phyloP scores from a whole-genome alignment of 2,797 vertebrate species.

The Sebastes oblongus region DNA sequence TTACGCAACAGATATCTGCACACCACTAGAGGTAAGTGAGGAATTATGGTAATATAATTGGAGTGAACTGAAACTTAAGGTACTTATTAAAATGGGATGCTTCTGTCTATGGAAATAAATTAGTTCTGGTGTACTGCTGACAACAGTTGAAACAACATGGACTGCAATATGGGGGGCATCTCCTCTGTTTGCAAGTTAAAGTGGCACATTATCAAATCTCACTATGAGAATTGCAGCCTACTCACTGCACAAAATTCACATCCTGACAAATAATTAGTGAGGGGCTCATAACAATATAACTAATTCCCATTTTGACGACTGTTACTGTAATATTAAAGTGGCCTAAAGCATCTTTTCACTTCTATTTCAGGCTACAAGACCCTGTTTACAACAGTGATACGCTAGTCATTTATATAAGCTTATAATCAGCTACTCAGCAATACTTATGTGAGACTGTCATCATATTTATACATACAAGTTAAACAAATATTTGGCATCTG shows the following conservation, averaged over 20 bases:
- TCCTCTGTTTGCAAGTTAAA: slow-evolving; percentile 26
- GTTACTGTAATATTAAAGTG: slow-evolving; percentile 55
- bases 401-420: slow-evolving; percentile 53
- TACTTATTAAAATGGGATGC: slow-evolving; percentile 6
- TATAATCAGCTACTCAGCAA: slow-evolving; percentile 59
- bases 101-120: slow-evolving; percentile 10
- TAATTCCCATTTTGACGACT: slow-evolving; percentile 43
- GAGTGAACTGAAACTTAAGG: not conserved
- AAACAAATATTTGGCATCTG: slow-evolving; percentile 70
- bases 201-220: slow-evolving; percentile 46
- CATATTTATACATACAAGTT: slow-evolving; percentile 67
- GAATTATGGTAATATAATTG: not conserved
- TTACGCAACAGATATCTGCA: not conserved
- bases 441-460: slow-evolving; percentile 50
- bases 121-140: slow-evolving; percentile 19
- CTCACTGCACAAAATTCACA: slow-evolving; percentile 40
- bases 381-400: slow-evolving; percentile 63
- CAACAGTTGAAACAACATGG: slow-evolving; percentile 15
- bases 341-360: slow-evolving; percentile 59
- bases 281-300: slow-evolving; percentile 30
- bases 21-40: not conserved
- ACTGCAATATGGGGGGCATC: slow-evolving; percentile 24
- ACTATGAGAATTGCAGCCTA: slow-evolving; percentile 40
- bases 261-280: slow-evolving; percentile 48
- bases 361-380: slow-evolving; percentile 58